phyloP scores from a whole-genome alignment of 2,888 invertebrate genomes.

The Zaprionus lineosus region DNA sequence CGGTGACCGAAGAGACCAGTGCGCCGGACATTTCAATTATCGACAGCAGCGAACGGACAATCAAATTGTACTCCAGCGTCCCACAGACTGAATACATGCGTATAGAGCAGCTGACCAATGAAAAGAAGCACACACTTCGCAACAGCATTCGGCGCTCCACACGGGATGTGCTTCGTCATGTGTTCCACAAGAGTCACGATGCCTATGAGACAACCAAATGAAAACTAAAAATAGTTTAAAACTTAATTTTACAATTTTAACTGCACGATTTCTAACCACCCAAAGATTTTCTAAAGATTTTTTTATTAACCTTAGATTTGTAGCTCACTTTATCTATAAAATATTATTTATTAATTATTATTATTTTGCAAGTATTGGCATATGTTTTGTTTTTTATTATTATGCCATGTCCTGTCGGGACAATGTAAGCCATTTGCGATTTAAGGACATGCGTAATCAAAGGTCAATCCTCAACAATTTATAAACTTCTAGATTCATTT shows the following conservation, averaged over 20 bases:
- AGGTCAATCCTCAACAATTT: too few species aligned
- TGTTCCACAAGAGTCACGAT: constrained; percentile 81
- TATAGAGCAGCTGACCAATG: constrained; percentile 74
- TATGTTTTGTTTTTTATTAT: constrained; percentile 1
- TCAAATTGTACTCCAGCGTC: constrained; percentile 75
- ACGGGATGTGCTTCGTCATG: constrained; percentile 79
- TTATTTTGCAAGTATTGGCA: neutral
- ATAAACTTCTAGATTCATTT: too few species aligned
- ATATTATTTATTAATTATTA: constrained; percentile 1
- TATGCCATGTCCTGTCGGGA: too few species aligned
- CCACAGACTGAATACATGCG: constrained; percentile 72
- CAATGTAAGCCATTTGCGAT: too few species aligned
- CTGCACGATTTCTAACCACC: constrained; percentile 23
- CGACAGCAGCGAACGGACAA: constrained; percentile 78
- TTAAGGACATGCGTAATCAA: too few species aligned
- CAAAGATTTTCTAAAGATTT: constrained; percentile 47
- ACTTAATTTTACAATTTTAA: too few species aligned
- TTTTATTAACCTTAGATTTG: neutral
- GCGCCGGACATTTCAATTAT: constrained; percentile 78
- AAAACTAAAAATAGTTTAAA: neutral
- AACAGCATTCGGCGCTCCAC: constrained; percentile 80
- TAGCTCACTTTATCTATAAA: neutral
- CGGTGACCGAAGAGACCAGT: neutral
- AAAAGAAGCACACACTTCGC: constrained; percentile 78
- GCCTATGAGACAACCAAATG: constrained; percentile 77